Percentiles rank a stretch among this genome's conserved stretches.
These are phyloP conservation scores for Bombyx mandarina DNA, from an alignment of 1,140 invertebrate genomes.

Conservation along the genomic window DNA sequence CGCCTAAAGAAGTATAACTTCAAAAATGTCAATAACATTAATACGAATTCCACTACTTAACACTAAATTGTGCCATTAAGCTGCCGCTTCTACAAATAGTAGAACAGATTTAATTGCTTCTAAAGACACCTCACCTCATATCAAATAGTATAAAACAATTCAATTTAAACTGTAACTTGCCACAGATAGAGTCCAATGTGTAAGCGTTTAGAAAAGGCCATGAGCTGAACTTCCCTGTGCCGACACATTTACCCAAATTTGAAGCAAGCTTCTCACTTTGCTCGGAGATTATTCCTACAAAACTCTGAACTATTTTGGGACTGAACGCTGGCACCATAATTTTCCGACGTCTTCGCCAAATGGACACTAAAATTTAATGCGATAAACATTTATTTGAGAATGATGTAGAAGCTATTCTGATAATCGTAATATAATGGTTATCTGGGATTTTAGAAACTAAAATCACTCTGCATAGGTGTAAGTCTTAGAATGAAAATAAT, in stretches of 20 bases:
- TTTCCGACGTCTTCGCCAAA: slow-evolving; percentile 86
- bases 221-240: slow-evolving; percentile 22
- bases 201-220: slow-evolving; percentile 43
- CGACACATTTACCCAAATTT: slow-evolving; percentile 11
- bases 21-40: not conserved
- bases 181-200: slow-evolving; percentile 49
- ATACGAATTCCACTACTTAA: not conserved
- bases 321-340: slow-evolving; percentile 90
- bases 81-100: too few relatives aligned
- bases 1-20: too few relatives aligned
- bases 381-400: not conserved
- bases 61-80: too few relatives aligned
- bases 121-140: too few relatives aligned
- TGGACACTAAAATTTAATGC: slow-evolving; percentile 54
- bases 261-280: slow-evolving; percentile 74
- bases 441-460: not conserved
- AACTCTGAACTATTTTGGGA: slow-evolving; percentile 87
- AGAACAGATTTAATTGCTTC: too few relatives aligned
- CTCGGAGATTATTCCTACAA: slow-evolving; percentile 79
- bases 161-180: slow-evolving; percentile 16
- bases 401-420: not conserved
- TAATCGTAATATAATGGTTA: slow-evolving; percentile 1
- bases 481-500: not conserved
- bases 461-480: not conserved
- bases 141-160: too few relatives aligned